Evolutionary conservation across 2,797 vertebrate species (phyloP), one percentile per base, ranked within the genome.

Genomic region (Eulemur albifrons): DNA sequence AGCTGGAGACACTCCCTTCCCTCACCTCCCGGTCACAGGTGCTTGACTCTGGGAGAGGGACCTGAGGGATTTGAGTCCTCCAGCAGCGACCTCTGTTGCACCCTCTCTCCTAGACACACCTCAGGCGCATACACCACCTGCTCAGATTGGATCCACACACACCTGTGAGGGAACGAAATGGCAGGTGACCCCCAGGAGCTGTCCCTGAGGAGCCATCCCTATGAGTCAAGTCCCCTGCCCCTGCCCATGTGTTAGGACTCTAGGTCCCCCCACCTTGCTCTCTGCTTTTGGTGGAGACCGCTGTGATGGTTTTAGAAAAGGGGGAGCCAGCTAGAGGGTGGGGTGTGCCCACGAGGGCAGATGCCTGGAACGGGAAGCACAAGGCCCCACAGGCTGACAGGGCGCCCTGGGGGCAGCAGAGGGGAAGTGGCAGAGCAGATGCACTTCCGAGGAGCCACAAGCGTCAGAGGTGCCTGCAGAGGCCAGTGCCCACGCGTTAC

Each of bases 401-500:
- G 59, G 35, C 0, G 0, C 23, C 32, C 48, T 23, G 9, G 32
- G 81, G 38, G 14, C 69, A n/a, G 17, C 67, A 84, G 67, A 57
- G 20, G 9, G 20, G 70, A 45, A 25, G 35, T 20, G 81, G 50
- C 23, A 76, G 52, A 67, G 48, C 38, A 52, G 30, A 52, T 18
- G 40, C 2, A 4, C 18, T 21, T 61, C 38, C 1, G 20, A 35
- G 82, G 32, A 65, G 14, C 43, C 14, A 14, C 54, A 38, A 38
- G n/a, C 9, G 21, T 48, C 4, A n/a, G 63, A 32, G 21, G 11
- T 40, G 5, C 4, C 65, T 0, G 1, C 48, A 17, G 69, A 45
- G 12, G 35, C 45, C 7, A 7, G 13, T 0, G 0, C 7, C 43
- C 43, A 8, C 0, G 0, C 0, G 0, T 7, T 14, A 11, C 59